Conservation (phyloP, 2,888 invertebrate species). For the Cheilosia urbana region DNA sequence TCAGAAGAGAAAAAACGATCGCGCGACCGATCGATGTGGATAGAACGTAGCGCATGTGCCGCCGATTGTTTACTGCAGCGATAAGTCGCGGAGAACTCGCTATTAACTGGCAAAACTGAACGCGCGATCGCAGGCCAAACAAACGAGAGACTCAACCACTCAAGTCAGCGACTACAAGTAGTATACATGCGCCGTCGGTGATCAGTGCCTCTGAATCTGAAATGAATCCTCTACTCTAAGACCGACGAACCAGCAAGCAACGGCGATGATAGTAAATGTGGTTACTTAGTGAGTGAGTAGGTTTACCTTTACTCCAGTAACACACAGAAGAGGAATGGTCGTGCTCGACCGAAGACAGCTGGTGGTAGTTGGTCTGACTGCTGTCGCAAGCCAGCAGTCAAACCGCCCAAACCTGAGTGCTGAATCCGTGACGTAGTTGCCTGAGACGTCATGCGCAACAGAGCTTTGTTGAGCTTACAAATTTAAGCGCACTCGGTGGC, state of each 20-base stretch:
- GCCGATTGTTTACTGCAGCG: slow-evolving; percentile 79
- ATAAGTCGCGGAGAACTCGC: slow-evolving; percentile 78
- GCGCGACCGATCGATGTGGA: slow-evolving; percentile 66
- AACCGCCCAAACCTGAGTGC: slow-evolving; percentile 55
- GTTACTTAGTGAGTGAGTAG: slow-evolving; percentile 51
- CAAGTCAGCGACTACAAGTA: slow-evolving; percentile 31
- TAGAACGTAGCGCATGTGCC: slow-evolving; percentile 78
- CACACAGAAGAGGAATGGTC: slow-evolving; percentile 49
- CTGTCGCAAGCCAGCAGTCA: slow-evolving; percentile 48
- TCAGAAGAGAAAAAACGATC: slow-evolving; percentile 30
- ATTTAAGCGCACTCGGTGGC: slow-evolving; percentile 30
- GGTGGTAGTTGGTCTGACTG: slow-evolving; percentile 46
- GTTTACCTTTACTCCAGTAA: slow-evolving; percentile 61
- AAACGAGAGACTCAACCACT: slow-evolving; percentile 54
- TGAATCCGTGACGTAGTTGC: slow-evolving; percentile 47
- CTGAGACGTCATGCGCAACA: slow-evolving; percentile 31
- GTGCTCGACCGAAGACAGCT: slow-evolving; percentile 62
- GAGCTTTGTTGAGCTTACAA: slow-evolving; percentile 52
- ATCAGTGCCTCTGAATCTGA: slow-evolving; percentile 29
- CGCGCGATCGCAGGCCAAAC: slow-evolving; percentile 53
- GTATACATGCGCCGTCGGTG: slow-evolving; percentile 50
- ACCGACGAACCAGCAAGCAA: slow-evolving; percentile 50
- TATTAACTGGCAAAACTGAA: slow-evolving; percentile 75
- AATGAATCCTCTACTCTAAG: slow-evolving; percentile 45
- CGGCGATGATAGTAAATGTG: slow-evolving; percentile 51